Percentiles rank a stretch among this genome's conserved stretches.
Conservation (phyloP, 2,888 invertebrate genomes). For the Euplagia quadripunctaria region DNA sequence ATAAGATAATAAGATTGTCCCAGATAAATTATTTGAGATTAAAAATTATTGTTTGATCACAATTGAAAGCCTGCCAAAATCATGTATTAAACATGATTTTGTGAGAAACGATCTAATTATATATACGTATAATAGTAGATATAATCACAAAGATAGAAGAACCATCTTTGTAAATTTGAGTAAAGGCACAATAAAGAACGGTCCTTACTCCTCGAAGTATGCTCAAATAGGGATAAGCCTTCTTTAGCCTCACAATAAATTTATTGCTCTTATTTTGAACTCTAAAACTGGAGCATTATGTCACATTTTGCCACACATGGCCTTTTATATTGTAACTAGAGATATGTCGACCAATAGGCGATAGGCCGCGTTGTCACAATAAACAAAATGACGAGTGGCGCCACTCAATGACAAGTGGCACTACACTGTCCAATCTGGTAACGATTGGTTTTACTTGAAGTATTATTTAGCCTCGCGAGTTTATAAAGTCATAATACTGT, state of each 20-base stretch:
- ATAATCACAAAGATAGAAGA: too few species aligned
- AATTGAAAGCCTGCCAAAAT: neutral
- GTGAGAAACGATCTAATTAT: neutral
- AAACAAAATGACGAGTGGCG: neutral
- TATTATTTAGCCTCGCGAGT: neutral
- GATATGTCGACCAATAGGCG: too few species aligned
- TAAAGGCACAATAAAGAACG: too few species aligned
- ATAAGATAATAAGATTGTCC: neutral
- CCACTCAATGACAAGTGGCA: constrained; percentile 1
- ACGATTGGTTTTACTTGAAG: neutral
- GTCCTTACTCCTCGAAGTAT: neutral
- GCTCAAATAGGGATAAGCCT: neutral
- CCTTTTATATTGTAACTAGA: neutral
- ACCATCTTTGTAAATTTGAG: too few species aligned
- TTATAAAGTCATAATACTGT: neutral
- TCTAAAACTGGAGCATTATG: neutral
- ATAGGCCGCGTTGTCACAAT: neutral
- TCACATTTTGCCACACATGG: neutral
- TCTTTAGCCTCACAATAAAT: neutral
- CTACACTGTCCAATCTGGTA: neutral
- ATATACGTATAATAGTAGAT: neutral
- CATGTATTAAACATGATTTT: neutral
- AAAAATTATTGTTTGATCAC: neutral
- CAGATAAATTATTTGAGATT: neutral
- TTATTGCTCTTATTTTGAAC: neutral